Evolutionary conservation across 2,888 invertebrate species (phyloP).

Genomic region (Subacronicta megacephala): DNA sequence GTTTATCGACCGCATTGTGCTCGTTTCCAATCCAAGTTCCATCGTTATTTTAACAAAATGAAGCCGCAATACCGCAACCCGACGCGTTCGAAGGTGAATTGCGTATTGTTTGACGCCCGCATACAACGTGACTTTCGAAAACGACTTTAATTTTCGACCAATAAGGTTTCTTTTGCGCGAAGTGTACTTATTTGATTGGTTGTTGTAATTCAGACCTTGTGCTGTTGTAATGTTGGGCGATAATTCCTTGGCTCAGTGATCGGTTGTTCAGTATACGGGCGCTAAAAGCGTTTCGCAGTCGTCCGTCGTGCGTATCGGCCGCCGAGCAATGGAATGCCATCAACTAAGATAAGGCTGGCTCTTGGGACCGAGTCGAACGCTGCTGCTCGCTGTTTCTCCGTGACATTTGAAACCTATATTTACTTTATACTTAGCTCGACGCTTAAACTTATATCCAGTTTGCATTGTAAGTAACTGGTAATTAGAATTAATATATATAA

Average conservation of each 20-base stretch:
- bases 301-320: conserved; percentile 87
- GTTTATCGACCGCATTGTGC: conserved; percentile 78
- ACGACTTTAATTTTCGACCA: conserved; percentile 81
- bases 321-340: conserved; percentile 86
- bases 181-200: conserved; percentile 51
- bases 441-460: conserved; percentile 17
- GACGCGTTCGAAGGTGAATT: conserved; percentile 89
- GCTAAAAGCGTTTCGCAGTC: conserved; percentile 89
- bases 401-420: conserved; percentile 72
- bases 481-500: background rate
- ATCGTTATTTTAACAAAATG: conserved; percentile 88
- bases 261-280: conserved; percentile 76
- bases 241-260: conserved; percentile 53
- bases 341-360: conserved; percentile 85
- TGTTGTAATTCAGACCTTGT: conserved; percentile 63
- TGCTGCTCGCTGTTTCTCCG: conserved; percentile 66
- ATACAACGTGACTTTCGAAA: conserved; percentile 84
- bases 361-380: conserved; percentile 72
- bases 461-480: conserved; percentile 2
- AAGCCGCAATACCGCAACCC: conserved; percentile 89
- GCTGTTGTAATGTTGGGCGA: conserved; percentile 41
- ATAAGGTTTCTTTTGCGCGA: conserved; percentile 85
- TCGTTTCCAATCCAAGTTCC: conserved; percentile 81
- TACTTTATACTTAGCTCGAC: conserved; percentile 57
- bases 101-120: conserved; percentile 88